Percentiles rank a stretch among this genome's conserved stretches.
Conservation (phyloP, 2,888 invertebrate species). For the Balanococcus diminutus region DNA sequence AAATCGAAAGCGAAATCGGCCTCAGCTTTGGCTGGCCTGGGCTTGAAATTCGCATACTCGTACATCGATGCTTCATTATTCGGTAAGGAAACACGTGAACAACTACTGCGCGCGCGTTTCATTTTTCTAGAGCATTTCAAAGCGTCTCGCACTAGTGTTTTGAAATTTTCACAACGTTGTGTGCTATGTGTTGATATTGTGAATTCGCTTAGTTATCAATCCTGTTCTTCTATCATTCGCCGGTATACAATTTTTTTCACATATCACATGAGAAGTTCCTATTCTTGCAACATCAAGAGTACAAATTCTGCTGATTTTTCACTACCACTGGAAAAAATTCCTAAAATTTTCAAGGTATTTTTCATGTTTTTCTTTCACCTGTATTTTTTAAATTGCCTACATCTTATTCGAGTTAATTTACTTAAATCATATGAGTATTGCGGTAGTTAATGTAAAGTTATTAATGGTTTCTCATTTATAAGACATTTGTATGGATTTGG, state of each 20-base stretch:
- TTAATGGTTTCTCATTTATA: background rate
- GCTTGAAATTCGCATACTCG: background rate
- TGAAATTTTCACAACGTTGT: background rate
- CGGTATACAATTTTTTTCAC: too few relatives aligned
- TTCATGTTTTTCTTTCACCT: background rate
- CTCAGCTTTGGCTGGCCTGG: too few relatives aligned
- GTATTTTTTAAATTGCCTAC: background rate
- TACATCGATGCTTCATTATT: background rate
- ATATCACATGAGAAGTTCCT: too few relatives aligned
- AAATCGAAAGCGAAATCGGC: background rate
- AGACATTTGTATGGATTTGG: background rate
- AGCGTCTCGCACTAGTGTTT: background rate
- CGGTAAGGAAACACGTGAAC: background rate
- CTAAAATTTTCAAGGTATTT: background rate
- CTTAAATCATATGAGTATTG: too few relatives aligned
- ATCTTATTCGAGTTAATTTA: background rate
- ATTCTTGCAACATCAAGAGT: too few relatives aligned
- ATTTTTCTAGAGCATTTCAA: background rate
- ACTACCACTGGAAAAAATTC: background rate
- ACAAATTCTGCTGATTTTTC: background rate
- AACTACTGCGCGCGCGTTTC: background rate
- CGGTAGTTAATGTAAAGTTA: background rate
- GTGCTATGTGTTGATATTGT: background rate
- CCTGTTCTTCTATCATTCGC: background rate
- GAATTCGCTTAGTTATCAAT: background rate